Evolutionary conservation across 2,113 vertebrate genomes (phyloP), one percentile per base, ranked within the genome.

Genomic region (Myanophis thanlyinensis): DNA sequence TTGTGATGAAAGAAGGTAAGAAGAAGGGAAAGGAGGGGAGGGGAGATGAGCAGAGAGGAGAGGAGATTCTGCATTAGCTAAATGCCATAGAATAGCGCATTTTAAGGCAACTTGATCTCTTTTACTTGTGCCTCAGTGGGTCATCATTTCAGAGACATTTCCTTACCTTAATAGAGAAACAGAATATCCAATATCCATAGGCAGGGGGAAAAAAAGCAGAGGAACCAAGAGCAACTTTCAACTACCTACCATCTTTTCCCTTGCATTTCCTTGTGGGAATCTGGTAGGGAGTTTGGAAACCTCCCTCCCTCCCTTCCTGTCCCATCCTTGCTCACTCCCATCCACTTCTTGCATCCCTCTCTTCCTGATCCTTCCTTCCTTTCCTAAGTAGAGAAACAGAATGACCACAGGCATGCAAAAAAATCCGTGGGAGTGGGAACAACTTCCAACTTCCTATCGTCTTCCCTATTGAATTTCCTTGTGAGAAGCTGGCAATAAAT

Each of bases 11-110:
- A 7, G 53, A 54, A 20, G 53, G 53, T 20, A 8, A 51, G 49
- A 11, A 2, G 1, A 51, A 11, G 49, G 11, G 1, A 51, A 11
- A 11, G 11, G 1, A 51, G 49, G 10, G 49, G 2, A 49, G 49
- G 0, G 49, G 49, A 49, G 10, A 0, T 0, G 49, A 49, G 1
- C 0, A 0, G 4, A 4, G 51, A 12, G 1, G 20, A 54, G 20
- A 2, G 1, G 5, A 54, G 53, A 23, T 5, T 62, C 56, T 62
- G 56, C 56, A 62, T 30, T 27, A 3, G 56, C 59, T 30, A 62
- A 62, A 62, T 54, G 53, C 53, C 53, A 54, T 23, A 4, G 22
- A 54, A 23, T 62, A 30, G 27, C 27, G 11, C 27, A 27, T 62
- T 62, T 62, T 62, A 62, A 30, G 59, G 59, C 25, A 30, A 62